Base-by-base conservation (phyloP, 1,140 invertebrate genomes). In the Drosophila micromelanica region DNA sequence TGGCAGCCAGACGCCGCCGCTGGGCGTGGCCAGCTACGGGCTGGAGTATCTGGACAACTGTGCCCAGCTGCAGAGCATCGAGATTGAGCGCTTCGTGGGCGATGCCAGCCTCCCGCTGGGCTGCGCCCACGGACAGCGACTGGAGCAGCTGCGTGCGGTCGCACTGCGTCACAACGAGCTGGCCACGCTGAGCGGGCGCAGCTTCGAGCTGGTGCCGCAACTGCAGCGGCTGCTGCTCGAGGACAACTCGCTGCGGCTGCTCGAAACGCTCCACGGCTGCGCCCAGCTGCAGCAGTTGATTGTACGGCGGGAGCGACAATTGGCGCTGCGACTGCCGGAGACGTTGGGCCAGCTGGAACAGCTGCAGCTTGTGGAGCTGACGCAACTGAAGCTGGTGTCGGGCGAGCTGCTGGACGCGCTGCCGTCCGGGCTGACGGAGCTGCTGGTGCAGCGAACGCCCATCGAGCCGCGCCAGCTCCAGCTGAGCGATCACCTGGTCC, bases 1-100 rank as follows among this genome's bases (percentile, higher is more conserved):
- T 52, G 90, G 90, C n/a, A 78, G 65, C 5, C 70, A 77, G 9
- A 86, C 82, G 13, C 70, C 80, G 3, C 63, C 84, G 0, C 40
- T 90, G 42, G 76, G 56, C 8, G 49, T 70, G 0, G 17, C 60
- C 12, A 90, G 80, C 7, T 91, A 82, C 62, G 90, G 90, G 0
- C 15, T 91, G 54, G 90, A 91, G 54, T 90, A 76, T 56, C 42
- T 91, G 49, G 78, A 78, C 9, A 86, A 90, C 38, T 91, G 90
- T 57, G 37, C 42, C 0, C 57, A 77, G 2, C 49, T 91, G 15
- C 67, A 76, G 2, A 74, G 62, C 12, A 12, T 82, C 0, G 46
- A 70, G 17, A 73, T 91, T 6, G 65, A 75, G 17, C 55, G 64
- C 12, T 91, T 91, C 35, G 75, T 82, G n/a, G 56, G 51, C 5